These are phyloP conservation scores for Bombycilla garrulus DNA, from an alignment of 2,113 vertebrate genomes.

Conservation along the genomic window DNA sequence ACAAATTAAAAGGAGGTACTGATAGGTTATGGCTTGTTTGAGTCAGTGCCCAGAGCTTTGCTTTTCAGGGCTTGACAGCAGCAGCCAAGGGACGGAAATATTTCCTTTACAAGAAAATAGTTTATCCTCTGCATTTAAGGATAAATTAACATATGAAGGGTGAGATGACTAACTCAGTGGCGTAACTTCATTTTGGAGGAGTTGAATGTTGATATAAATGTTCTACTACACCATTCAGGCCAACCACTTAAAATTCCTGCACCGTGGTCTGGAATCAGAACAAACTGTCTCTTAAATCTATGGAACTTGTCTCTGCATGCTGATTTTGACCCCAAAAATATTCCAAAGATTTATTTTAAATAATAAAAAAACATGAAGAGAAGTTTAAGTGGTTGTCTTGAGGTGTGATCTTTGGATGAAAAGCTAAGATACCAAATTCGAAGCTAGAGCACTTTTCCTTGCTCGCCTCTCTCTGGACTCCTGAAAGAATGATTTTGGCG, in stretches of 20 bases:
- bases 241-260: neutral
- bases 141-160: neutral
- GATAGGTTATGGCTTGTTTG: neutral
- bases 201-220: neutral
- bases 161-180: neutral
- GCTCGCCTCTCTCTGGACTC: neutral
- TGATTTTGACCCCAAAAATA: neutral
- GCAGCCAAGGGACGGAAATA: neutral
- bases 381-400: neutral
- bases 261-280: neutral
- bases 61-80: neutral
- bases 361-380: neutral
- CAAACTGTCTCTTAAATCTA: neutral
- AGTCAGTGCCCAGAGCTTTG: neutral
- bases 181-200: neutral
- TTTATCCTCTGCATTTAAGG: neutral
- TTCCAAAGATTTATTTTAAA: neutral
- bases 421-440: neutral
- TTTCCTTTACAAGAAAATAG: neutral
- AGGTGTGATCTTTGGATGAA: neutral
- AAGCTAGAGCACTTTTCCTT: neutral
- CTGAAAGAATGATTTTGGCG: neutral
- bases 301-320: neutral
- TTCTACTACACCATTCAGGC: neutral
- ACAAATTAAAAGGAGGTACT: neutral